phyloP scores from a whole-genome alignment of 2,888 invertebrate genomes.

The Limnephilus lunatus region DNA sequence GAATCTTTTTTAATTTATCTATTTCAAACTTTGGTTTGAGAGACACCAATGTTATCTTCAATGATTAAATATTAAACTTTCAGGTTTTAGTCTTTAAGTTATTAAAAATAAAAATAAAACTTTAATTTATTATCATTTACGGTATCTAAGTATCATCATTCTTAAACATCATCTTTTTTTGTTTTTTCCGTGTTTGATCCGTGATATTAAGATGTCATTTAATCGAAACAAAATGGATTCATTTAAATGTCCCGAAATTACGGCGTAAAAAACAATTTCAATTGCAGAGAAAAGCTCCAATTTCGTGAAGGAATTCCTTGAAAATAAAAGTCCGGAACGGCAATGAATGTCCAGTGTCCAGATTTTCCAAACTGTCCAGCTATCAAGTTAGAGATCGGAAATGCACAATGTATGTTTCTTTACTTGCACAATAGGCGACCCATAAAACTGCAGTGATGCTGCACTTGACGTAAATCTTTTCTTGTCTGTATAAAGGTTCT shows the following conservation, averaged over 20 bases:
- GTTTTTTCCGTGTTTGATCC: neutral
- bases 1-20: too few species aligned
- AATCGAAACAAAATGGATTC: neutral
- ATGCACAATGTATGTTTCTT: slow-evolving; percentile 29
- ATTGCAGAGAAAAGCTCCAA: neutral
- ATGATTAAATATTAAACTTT: too few species aligned
- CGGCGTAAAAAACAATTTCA: neutral
- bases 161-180: too few species aligned
- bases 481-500: neutral
- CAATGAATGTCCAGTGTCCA: neutral
- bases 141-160: too few species aligned
- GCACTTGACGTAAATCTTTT: neutral
- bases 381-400: slow-evolving; percentile 4
- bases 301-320: neutral
- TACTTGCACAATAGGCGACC: neutral
- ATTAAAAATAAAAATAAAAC: too few species aligned
- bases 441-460: neutral
- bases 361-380: slow-evolving; percentile 20
- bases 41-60: too few species aligned
- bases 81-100: too few species aligned
- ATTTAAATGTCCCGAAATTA: neutral
- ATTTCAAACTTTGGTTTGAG: too few species aligned
- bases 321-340: neutral
- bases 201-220: neutral
- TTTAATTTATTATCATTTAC: too few species aligned